Conservation (phyloP, 2,888 invertebrate genomes). For the Lasioglossum zephyrum region DNA sequence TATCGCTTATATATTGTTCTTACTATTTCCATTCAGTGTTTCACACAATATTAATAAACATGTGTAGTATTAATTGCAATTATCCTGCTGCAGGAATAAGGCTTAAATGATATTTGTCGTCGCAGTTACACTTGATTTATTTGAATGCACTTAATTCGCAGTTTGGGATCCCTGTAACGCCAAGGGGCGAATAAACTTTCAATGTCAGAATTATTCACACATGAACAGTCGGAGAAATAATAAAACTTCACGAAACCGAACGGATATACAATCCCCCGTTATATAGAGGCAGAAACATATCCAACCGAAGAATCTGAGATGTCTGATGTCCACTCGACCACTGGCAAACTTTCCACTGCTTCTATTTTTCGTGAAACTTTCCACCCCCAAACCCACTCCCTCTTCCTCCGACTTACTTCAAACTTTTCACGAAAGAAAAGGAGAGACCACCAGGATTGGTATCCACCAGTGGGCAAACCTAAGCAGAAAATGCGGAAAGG, state of each 20-base stretch:
- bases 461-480: constrained; percentile 57
- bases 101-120: not conserved
- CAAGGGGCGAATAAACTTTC: not conserved
- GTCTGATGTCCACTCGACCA: constrained; percentile 65
- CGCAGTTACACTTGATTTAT: not conserved
- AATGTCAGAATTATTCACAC: constrained; percentile 37
- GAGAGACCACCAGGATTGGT: constrained; percentile 28
- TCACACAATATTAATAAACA: not conserved
- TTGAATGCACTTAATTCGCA: not conserved
- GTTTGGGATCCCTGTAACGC: not conserved
- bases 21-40: not conserved
- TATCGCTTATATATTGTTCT: no score
- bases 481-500: constrained; percentile 71
- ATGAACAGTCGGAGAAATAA: constrained; percentile 43
- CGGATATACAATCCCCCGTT: constrained; percentile 26
- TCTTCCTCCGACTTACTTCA: constrained; percentile 24
- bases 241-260: constrained; percentile 39
- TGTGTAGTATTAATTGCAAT: not conserved
- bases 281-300: constrained; percentile 30
- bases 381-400: not conserved
- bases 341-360: constrained; percentile 31
- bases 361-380: constrained; percentile 57
- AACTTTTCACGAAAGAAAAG: constrained; percentile 43
- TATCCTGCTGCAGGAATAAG: not conserved
- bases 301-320: constrained; percentile 48